These are phyloP conservation scores for Periophthalmus magnuspinnatus DNA, from an alignment of 2,797 vertebrate species.

Conservation along the genomic window DNA sequence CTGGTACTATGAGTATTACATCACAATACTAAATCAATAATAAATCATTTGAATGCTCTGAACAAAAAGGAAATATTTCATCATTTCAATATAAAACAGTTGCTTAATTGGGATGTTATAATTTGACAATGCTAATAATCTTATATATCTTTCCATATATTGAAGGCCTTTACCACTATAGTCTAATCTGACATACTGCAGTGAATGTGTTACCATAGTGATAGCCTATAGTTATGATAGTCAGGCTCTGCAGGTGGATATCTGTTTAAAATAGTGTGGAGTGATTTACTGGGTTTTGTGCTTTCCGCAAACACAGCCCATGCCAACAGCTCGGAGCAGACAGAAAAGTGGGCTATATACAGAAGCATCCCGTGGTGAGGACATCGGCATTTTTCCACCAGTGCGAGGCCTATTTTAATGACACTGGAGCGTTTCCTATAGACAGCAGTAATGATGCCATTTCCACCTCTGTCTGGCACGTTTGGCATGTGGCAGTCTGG, in stretches of 20 bases:
- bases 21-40: too few relatives aligned
- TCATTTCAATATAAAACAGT: too few relatives aligned
- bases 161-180: too few relatives aligned
- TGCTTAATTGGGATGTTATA: too few relatives aligned
- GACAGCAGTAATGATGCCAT: constrained; percentile 50
- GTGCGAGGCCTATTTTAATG: constrained; percentile 64
- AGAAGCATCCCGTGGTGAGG: constrained; percentile 48
- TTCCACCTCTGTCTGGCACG: constrained; percentile 45
- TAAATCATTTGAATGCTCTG: too few relatives aligned
- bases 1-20: too few relatives aligned
- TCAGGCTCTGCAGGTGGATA: constrained; percentile 40
- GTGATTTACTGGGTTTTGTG: constrained; percentile 52
- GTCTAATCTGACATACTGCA: background rate
- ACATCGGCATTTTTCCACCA: constrained; percentile 56
- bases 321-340: constrained; percentile 43
- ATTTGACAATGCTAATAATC: too few relatives aligned
- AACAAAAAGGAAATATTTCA: too few relatives aligned
- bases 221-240: constrained; percentile 13
- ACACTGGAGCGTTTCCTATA: constrained; percentile 47
- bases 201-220: constrained; percentile 14
- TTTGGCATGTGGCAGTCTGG: constrained; percentile 42
- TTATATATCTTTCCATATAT: background rate
- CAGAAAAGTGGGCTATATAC: constrained; percentile 62
- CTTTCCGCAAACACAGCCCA: constrained; percentile 31
- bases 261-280: constrained; percentile 46